Evolutionary conservation across 2,113 vertebrate species (phyloP).

Genomic region (Balaenoptera acutorostrata): DNA sequence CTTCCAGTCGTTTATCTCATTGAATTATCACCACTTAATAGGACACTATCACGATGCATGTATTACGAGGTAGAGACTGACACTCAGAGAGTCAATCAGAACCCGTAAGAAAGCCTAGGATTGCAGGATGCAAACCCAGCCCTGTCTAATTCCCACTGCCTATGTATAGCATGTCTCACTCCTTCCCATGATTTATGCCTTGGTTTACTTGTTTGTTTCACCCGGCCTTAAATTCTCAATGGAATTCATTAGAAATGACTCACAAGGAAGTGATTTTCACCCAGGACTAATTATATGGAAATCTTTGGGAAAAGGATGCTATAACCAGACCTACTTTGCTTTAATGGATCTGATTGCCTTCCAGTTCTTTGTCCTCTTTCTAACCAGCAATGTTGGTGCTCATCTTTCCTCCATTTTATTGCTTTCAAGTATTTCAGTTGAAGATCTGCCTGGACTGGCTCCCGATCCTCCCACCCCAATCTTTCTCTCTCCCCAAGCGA

Average conservation of each 20-base stretch:
- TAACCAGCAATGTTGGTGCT: not conserved
- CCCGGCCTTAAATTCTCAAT: not conserved
- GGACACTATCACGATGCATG: not conserved
- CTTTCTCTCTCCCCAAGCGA: not conserved
- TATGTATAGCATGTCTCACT: rapidly evolving
- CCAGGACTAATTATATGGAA: not conserved
- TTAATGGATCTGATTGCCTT: not conserved
- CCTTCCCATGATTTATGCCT: not conserved
- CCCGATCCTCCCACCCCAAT: not conserved
- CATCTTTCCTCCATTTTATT: not conserved
- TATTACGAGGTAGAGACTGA: rapidly evolving
- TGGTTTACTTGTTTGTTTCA: not conserved
- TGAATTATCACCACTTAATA: not conserved
- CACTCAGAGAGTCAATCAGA: no score
- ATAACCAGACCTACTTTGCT: not conserved
- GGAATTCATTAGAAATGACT: not conserved
- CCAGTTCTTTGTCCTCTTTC: not conserved
- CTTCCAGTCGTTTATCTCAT: not conserved
- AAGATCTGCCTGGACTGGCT: not conserved
- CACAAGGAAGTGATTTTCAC: not conserved
- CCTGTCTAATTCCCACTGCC: not conserved
- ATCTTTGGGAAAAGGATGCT: not conserved
- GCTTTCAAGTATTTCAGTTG: not conserved
- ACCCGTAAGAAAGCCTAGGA: rapidly evolving
- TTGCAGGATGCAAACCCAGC: not conserved